phyloP scores from a whole-genome alignment of 1,140 invertebrate species.

The Drosophila baimaii region DNA sequence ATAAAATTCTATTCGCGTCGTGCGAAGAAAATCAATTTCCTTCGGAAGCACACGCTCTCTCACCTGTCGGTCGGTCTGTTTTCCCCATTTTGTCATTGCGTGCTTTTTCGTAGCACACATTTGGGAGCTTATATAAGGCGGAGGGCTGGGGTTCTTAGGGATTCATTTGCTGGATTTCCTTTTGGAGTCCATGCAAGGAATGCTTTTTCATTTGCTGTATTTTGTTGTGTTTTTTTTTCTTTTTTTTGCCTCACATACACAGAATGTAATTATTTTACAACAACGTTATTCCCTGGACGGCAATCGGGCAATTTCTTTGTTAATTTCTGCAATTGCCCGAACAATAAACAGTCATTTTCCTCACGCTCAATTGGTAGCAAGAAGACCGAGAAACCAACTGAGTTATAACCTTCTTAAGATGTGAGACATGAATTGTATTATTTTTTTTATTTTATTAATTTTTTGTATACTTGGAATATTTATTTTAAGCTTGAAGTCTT shows the following conservation, averaged over 20 bases:
- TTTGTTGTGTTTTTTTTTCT: background rate
- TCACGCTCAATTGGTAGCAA: background rate
- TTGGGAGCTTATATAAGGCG: conserved; percentile 65
- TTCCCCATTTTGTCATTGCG: conserved; percentile 13
- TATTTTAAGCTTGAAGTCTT: background rate
- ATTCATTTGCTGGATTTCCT: conserved; percentile 24
- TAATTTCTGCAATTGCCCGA: conserved; percentile 50
- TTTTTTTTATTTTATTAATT: background rate
- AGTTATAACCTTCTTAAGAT: no score
- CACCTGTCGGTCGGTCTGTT: conserved; percentile 39
- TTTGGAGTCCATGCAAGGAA: background rate
- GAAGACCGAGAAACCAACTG: no score
- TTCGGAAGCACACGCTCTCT: conserved; percentile 31
- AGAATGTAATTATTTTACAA: conserved; percentile 50
- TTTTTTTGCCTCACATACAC: background rate
- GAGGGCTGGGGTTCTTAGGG: background rate
- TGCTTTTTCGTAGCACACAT: conserved; percentile 59
- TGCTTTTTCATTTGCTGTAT: background rate
- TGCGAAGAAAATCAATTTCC: conserved; percentile 63
- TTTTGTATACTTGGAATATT: background rate
- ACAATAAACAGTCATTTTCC: conserved; percentile 29
- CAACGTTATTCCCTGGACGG: conserved; percentile 23
- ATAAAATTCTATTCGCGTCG: conserved; percentile 74
- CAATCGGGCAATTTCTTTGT: conserved; percentile 56
- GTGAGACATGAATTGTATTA: no score